These are phyloP conservation scores for Ips typographus DNA, from an alignment of 1,140 invertebrate genomes.

Conservation along the genomic window DNA sequence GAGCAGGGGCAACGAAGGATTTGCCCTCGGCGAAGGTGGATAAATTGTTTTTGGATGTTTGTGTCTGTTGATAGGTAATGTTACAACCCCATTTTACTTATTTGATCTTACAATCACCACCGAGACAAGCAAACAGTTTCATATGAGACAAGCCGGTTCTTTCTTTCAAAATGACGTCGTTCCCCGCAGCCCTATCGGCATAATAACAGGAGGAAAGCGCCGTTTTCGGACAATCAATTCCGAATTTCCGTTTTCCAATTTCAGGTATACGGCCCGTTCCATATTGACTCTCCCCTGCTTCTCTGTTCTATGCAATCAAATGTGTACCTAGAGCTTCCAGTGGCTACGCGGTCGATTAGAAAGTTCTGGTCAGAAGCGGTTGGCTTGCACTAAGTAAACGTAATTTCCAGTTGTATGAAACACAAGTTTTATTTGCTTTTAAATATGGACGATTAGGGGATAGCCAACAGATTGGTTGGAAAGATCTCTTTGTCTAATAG, in stretches of 20 bases:
- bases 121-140: no score
- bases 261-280: conserved; percentile 28
- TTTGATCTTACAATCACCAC: no score
- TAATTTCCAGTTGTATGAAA: not conserved
- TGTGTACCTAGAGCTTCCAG: conserved; percentile 16
- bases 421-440: no score
- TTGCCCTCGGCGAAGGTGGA: no score
- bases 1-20: not conserved
- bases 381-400: not conserved
- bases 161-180: no score
- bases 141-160: no score
- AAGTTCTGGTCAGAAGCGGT: conserved; percentile 1
- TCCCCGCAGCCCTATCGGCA: conserved; percentile 4
- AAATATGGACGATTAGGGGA: no score
- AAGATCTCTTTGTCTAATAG: no score
- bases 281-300: conserved; percentile 8
- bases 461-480: no score
- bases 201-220: conserved; percentile 20
- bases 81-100: no score
- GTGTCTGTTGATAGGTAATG: no score
- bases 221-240: conserved; percentile 28
- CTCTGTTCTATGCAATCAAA: conserved; percentile 24
- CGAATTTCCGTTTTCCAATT: conserved; percentile 28
- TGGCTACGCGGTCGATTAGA: not conserved
- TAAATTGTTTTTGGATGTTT: no score